phyloP scores from a whole-genome alignment of 64 coral and sea anemone genomes.

The Pachyseris speciosa region DNA sequence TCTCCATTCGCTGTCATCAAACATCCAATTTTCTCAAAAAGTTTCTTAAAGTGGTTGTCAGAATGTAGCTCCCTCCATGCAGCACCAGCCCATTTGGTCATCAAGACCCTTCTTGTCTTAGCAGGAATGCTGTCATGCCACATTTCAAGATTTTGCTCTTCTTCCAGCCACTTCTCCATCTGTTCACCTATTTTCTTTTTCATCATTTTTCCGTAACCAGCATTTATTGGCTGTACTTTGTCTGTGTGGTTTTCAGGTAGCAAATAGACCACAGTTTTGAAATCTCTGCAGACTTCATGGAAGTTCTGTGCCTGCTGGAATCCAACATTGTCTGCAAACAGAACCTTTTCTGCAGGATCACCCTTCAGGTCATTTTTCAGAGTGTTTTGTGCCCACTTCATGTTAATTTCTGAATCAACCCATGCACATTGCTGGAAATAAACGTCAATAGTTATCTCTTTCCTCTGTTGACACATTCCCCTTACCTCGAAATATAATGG shows the following conservation, averaged over 20 bases:
- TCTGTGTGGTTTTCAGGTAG: constrained; percentile 62
- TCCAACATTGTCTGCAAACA: constrained; percentile 40
- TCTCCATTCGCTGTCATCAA: no score
- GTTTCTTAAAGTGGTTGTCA: not conserved
- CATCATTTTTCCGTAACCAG: constrained; percentile 65
- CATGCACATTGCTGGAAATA: constrained; percentile 40
- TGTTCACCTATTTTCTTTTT: constrained; percentile 42
- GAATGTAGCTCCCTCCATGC: not conserved
- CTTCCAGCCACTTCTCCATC: constrained; percentile 58
- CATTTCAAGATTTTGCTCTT: constrained; percentile 62
- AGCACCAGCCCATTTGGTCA: constrained; percentile 1
- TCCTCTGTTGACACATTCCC: constrained; percentile 27
- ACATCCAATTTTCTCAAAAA: not conserved
- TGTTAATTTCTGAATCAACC: constrained; percentile 25
- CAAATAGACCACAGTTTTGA: constrained; percentile 50
- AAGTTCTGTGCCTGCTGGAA: constrained; percentile 49
- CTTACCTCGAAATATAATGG: constrained; percentile 46
- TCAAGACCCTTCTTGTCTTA: no score
- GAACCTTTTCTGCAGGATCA: constrained; percentile 12
- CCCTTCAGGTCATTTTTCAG: not conserved
- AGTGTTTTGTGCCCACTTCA: constrained; percentile 4
- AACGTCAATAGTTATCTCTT: constrained; percentile 50
- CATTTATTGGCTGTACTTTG: constrained; percentile 65
- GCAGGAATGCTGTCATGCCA: constrained; percentile 83
- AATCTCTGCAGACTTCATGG: constrained; percentile 57